These are phyloP conservation scores for Goniozus legneri DNA, from an alignment of 1,140 invertebrate genomes.

Conservation along the genomic window DNA sequence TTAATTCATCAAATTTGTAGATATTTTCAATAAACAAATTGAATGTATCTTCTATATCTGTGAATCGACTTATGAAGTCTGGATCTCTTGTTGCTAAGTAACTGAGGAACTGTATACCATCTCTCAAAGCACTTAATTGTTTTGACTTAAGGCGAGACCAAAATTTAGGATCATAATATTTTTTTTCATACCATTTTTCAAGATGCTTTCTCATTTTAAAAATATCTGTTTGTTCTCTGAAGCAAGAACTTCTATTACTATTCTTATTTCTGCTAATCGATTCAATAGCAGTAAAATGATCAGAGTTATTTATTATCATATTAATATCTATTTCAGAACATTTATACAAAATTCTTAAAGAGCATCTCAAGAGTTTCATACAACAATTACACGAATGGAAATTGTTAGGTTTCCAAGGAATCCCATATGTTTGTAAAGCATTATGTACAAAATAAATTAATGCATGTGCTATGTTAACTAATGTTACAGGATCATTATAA, in stretches of 20 bases:
- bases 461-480: slow-evolving; percentile 32
- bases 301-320: slow-evolving; percentile 2
- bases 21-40: slow-evolving; percentile 38
- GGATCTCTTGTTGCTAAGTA: slow-evolving; percentile 39
- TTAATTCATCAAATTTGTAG: slow-evolving; percentile 26
- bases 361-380: slow-evolving; percentile 34
- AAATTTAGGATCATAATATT: slow-evolving; percentile 21
- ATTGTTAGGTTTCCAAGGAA: slow-evolving; percentile 25
- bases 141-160: slow-evolving; percentile 26
- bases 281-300: not conserved
- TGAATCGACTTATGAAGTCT: slow-evolving; percentile 32
- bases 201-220: slow-evolving; percentile 4
- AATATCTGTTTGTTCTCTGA: not conserved
- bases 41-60: slow-evolving; percentile 38
- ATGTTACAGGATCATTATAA: slow-evolving; percentile 33
- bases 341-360: slow-evolving; percentile 35
- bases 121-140: slow-evolving; percentile 33
- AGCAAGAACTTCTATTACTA: not conserved
- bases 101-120: slow-evolving; percentile 41
- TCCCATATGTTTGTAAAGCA: slow-evolving; percentile 25
- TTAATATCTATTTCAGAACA: slow-evolving; percentile 30
- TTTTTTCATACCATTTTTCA: slow-evolving; percentile 8
- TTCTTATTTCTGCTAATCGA: not conserved
- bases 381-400: slow-evolving; percentile 35
- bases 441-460: slow-evolving; percentile 34